phyloP scores from a whole-genome alignment of 2,888 invertebrate genomes.

The Amblyjoppa proteus region DNA sequence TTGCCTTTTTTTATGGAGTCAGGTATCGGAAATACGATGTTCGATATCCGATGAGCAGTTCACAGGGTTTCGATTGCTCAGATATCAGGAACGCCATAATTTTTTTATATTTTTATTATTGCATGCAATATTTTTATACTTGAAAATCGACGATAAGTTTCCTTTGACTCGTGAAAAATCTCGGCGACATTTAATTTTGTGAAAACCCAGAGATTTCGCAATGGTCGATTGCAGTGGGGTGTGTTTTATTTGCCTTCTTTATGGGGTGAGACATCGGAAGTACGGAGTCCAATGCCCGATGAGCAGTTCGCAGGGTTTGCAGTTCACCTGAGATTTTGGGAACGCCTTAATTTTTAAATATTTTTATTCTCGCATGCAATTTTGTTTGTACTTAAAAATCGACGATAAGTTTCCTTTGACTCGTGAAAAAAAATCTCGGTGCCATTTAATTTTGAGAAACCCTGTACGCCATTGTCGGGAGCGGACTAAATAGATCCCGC shows the following conservation, averaged over 20 bases:
- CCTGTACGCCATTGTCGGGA: slow-evolving; percentile 37
- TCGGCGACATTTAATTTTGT: slow-evolving; percentile 29
- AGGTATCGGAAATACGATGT: not conserved
- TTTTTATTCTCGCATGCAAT: not conserved
- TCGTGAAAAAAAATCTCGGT: not conserved
- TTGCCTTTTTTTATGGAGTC: not conserved
- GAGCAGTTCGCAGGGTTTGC: not conserved
- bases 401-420: not conserved
- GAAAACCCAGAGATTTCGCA: slow-evolving; percentile 2
- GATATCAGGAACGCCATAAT: not conserved
- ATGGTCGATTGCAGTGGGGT: not conserved
- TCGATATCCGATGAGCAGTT: not conserved
- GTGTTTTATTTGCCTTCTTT: not conserved
- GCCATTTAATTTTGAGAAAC: slow-evolving; percentile 35
- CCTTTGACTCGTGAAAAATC: not conserved
- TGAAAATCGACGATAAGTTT: not conserved
- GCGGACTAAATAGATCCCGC: slow-evolving; percentile 63
- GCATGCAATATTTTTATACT: not conserved
- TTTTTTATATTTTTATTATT: not conserved
- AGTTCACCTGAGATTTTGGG: not conserved
- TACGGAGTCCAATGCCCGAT: not conserved
- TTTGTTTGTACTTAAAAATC: not conserved
- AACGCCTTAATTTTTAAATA: not conserved
- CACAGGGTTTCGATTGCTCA: not conserved
- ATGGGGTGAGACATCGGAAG: not conserved